Evolutionary conservation across 1,140 invertebrate species (phyloP).

Genomic region (Oedothorax gibbosus): DNA sequence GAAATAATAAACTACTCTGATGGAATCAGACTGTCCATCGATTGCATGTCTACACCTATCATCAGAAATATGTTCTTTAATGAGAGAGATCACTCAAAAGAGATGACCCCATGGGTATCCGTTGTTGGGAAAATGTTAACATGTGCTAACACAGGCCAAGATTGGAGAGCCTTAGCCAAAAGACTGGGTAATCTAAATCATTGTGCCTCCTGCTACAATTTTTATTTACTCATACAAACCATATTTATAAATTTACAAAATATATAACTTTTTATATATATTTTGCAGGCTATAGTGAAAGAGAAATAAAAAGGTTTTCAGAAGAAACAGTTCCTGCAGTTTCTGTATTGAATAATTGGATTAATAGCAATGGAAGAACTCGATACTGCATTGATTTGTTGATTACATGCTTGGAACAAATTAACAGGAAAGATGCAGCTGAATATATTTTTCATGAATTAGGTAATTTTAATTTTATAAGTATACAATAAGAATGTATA

Average conservation of each 20-base stretch:
- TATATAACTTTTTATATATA: too few relatives aligned
- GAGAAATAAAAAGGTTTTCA: conserved; percentile 67
- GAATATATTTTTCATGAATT: conserved; percentile 67
- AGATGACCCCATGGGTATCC: conserved; percentile 67
- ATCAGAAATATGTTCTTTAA: conserved; percentile 50
- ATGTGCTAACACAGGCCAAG: conserved; percentile 66
- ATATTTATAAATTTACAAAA: too few relatives aligned
- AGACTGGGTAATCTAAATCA: conserved; percentile 65
- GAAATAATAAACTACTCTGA: conserved; percentile 23
- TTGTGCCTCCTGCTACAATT: too few relatives aligned
- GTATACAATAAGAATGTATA: background rate
- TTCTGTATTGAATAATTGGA: conserved; percentile 70
- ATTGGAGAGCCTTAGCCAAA: conserved; percentile 69
- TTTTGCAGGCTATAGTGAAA: conserved; percentile 68
- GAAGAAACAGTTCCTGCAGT: conserved; percentile 70
- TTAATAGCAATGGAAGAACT: conserved; percentile 70
- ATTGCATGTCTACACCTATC: conserved; percentile 16
- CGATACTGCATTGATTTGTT: conserved; percentile 70
- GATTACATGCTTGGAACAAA: conserved; percentile 68
- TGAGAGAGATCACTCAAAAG: conserved; percentile 60
- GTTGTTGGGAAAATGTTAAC: conserved; percentile 69
- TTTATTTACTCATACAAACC: background rate
- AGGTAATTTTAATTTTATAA: conserved; percentile 28
- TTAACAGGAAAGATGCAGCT: conserved; percentile 68
- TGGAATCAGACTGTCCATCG: conserved; percentile 31